Evolutionary conservation across 1,140 invertebrate species (phyloP).

Genomic region (Drosophila melanica): DNA sequence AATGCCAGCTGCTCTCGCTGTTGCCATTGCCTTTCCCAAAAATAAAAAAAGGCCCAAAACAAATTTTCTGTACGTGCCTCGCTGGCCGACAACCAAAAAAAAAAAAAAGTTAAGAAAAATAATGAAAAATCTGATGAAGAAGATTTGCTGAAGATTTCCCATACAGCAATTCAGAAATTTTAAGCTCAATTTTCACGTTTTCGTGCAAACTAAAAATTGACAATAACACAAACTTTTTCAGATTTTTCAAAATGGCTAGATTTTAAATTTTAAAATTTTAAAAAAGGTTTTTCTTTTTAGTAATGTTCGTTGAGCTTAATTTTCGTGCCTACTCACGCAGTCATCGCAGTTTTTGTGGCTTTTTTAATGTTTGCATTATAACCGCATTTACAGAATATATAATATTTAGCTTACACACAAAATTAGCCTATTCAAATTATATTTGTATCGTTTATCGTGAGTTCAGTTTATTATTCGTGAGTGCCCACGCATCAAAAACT

Average conservation of each 20-base stretch:
- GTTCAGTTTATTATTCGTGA: constrained; percentile 1
- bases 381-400: too few relatives aligned
- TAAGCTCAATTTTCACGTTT: constrained; percentile 21
- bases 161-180: constrained; percentile 12
- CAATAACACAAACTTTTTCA: too few relatives aligned
- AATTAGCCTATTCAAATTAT: too few relatives aligned
- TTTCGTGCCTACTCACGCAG: constrained; percentile 31
- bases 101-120: not conserved
- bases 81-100: not conserved
- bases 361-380: too few relatives aligned
- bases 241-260: too few relatives aligned
- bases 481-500: not conserved
- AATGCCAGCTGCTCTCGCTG: constrained; percentile 53
- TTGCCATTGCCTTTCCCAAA: constrained; percentile 52
- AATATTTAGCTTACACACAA: too few relatives aligned
- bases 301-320: not conserved
- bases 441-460: too few relatives aligned
- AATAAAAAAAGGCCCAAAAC: constrained; percentile 43
- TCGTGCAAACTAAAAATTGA: too few relatives aligned
- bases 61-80: constrained; percentile 70
- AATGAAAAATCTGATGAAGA: not conserved
- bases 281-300: too few relatives aligned
- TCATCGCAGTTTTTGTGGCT: not conserved
- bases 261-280: too few relatives aligned
- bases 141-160: not conserved